Conservation (phyloP, 2,888 invertebrate genomes). For the Eueremaeus valkanovi region DNA sequence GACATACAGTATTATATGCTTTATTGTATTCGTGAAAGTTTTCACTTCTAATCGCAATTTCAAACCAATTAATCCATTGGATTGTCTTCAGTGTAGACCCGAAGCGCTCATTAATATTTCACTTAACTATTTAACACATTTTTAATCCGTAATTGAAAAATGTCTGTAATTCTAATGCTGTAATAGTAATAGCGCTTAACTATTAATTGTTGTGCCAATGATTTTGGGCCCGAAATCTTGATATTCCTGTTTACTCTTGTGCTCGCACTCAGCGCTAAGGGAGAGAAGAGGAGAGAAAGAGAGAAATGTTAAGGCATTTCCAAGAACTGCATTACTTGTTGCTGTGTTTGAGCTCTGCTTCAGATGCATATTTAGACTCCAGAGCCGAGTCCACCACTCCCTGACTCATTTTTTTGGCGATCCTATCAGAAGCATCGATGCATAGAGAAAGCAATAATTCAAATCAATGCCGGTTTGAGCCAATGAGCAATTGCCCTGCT, state of each 20-base stretch:
- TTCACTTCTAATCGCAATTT: background rate
- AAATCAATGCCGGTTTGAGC: background rate
- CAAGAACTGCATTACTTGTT: constrained; percentile 4
- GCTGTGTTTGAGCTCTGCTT: background rate
- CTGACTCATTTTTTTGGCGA: background rate
- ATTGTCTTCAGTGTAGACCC: background rate
- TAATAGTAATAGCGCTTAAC: background rate
- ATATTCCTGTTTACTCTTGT: constrained; percentile 18
- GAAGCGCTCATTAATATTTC: background rate
- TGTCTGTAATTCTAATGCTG: background rate
- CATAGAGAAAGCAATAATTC: constrained; percentile 31
- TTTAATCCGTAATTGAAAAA: constrained; percentile 19
- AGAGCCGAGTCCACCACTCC: constrained; percentile 16
- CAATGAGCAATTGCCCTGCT: constrained; percentile 21
- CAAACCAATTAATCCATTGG: background rate
- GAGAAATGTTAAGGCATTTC: background rate
- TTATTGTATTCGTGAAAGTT: background rate
- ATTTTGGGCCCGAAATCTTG: constrained; percentile 1
- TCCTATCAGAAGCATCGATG: constrained; percentile 25
- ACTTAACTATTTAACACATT: constrained; percentile 8
- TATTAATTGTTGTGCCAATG: background rate
- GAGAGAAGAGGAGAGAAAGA: no score
- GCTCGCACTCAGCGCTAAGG: background rate
- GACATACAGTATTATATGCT: background rate
- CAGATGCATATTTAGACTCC: background rate